Conservation (phyloP, 2,113 vertebrate species). For the Prunella himalayana region DNA sequence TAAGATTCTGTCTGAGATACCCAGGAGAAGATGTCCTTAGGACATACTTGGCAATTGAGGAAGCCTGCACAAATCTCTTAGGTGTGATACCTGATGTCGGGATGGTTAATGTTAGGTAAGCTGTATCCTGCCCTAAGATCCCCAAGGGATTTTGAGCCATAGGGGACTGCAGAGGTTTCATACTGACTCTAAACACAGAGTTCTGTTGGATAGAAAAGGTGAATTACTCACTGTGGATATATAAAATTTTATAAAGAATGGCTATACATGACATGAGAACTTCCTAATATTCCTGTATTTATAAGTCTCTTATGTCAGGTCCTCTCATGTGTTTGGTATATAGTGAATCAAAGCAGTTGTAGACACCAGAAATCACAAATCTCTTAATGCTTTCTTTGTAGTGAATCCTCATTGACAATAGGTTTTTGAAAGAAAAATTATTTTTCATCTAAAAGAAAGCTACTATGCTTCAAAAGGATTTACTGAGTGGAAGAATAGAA, state of each 20-base stretch:
- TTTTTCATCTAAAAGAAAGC: neutral
- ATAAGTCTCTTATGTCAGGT: neutral
- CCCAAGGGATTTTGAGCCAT: neutral
- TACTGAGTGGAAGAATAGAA: neutral
- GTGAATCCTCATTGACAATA: neutral
- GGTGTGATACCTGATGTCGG: neutral
- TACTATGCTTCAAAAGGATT: neutral
- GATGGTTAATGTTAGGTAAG: neutral
- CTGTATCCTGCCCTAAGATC: neutral
- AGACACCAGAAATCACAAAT: neutral
- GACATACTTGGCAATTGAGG: neutral
- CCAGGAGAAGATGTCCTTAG: neutral
- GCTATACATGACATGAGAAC: neutral
- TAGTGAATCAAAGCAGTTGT: neutral
- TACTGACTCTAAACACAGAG: neutral
- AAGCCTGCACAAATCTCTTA: neutral
- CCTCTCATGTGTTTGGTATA: rapidly evolving
- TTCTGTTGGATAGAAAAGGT: neutral
- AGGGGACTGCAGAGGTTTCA: neutral
- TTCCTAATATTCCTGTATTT: neutral
- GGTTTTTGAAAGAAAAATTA: neutral
- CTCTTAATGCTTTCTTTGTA: neutral
- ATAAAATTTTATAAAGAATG: neutral
- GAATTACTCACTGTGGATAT: neutral
- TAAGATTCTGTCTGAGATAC: slow-evolving; percentile 19